Evolutionary conservation across 2,113 vertebrate species (phyloP), one percentile per base, ranked within the genome.

Genomic region (Kryptolebias marmoratus): DNA sequence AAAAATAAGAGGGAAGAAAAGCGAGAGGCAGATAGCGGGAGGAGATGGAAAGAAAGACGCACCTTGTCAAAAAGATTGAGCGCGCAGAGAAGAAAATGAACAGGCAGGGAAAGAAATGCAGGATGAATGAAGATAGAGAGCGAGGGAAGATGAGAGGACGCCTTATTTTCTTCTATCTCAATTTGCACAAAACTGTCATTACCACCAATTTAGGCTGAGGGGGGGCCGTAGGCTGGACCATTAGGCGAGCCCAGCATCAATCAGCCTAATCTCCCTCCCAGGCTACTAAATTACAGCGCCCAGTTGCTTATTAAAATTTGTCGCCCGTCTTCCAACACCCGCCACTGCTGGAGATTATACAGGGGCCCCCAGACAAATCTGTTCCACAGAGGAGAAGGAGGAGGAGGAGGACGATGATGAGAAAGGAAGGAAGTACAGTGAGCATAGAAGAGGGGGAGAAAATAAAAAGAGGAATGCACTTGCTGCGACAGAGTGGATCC

Each of bases 171-270:
- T 61, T 85, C 77, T 64, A 76, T 87, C 89, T 90, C 90, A 88
- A 94, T 94, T 94, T 94, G 93, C 94, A 94, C 93, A 94, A 94
- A 94, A 94, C 93, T 92, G 93, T 94, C 94, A 94, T 94, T 94
- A 94, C 91, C 85, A 82, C 90, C 88, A 92, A 93, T 91, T 93
- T 93, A 86, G 90, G 70, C 80, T 67, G 50, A 42, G 39, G n/a
- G 42, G 83, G 80, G 88, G 90, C 87, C 88, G 80, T 84, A 91
- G 90, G 92, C 90, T 87, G 88, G 89, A 87, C 92, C 93, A 94
- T 93, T 94, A 93, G 88, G 79, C 72, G 79, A 80, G 73, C 79
- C 75, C 80, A 47, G 87, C 89, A 94, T 94, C 93, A 92, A 93
- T 94, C 93, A 94, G 83, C 76, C 87, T 93, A 93, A 93, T 94